phyloP scores from a whole-genome alignment of 2,113 vertebrate species.

The Colius striatus region DNA sequence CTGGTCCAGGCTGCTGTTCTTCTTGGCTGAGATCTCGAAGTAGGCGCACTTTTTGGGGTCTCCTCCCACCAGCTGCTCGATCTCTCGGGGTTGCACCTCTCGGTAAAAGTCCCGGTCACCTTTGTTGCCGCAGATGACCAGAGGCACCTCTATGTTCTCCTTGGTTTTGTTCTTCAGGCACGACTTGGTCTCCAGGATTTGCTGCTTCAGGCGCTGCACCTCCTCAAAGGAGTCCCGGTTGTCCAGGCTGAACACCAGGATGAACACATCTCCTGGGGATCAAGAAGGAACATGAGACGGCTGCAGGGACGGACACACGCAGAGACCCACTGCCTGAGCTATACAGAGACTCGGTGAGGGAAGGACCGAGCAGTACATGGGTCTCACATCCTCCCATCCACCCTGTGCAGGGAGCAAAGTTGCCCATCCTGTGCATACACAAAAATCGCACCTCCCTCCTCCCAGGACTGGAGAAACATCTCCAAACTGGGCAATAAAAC shows the following conservation, averaged over 20 bases:
- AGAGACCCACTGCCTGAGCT: background rate
- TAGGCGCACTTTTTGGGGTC: constrained; percentile 91
- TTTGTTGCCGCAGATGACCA: constrained; percentile 98
- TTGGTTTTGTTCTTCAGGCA: constrained; percentile 96
- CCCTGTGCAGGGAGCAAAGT: background rate
- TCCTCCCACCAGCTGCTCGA: constrained; percentile 87
- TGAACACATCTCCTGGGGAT: constrained; percentile 91
- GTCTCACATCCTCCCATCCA: background rate
- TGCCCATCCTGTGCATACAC: background rate
- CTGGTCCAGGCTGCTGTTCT: constrained; percentile 93
- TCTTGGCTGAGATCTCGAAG: constrained; percentile 97
- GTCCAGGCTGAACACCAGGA: constrained; percentile 97
- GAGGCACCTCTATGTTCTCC: constrained; percentile 90
- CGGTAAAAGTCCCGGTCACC: constrained; percentile 90
- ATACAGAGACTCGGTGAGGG: background rate
- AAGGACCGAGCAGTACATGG: background rate
- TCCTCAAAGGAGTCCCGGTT: constrained; percentile 96
- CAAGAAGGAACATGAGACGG: background rate
- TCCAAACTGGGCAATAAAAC: background rate
- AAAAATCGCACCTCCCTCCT: background rate
- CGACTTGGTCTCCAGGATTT: constrained; percentile 96
- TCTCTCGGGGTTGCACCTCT: constrained; percentile 87
- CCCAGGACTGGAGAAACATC: background rate
- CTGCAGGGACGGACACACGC: background rate
- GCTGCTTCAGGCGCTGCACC: constrained; percentile 92